phyloP scores from a whole-genome alignment of 2,797 vertebrate species.

The Miopithecus talapoin region DNA sequence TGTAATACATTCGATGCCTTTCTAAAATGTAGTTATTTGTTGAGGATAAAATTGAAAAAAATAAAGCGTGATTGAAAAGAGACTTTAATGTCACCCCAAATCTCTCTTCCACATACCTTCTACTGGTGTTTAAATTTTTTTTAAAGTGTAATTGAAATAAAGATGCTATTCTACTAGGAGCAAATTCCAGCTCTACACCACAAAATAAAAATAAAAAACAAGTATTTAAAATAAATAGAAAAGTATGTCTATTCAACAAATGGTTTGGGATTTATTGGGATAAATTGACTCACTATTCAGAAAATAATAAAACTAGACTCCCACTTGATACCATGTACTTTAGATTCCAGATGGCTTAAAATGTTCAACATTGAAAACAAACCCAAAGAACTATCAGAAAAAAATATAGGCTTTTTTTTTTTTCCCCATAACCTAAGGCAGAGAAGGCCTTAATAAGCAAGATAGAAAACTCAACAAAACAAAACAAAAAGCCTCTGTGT shows the following conservation, averaged over 20 bases:
- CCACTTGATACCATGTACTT: not conserved
- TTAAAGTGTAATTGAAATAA: not conserved
- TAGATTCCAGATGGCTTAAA: not conserved
- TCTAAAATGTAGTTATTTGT: not conserved
- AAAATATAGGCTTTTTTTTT: not conserved
- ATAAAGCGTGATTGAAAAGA: not conserved
- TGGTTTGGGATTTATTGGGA: not conserved
- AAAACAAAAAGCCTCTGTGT: not conserved
- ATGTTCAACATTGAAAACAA: not conserved
- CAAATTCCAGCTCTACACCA: not conserved
- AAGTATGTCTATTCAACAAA: not conserved
- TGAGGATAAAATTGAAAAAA: constrained; percentile 6
- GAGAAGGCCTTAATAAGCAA: not conserved
- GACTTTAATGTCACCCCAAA: not conserved
- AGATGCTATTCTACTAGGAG: not conserved
- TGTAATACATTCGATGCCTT: not conserved
- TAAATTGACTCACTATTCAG: not conserved
- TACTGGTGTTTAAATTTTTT: not conserved
- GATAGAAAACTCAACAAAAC: not conserved
- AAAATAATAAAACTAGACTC: not conserved
- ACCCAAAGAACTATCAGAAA: not conserved
- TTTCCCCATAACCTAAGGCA: not conserved
- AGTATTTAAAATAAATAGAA: not conserved
- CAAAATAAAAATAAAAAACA: not conserved
- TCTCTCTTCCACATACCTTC: not conserved